Conservation (phyloP, 2,888 invertebrate genomes). For the Drosophila kokeensis region DNA sequence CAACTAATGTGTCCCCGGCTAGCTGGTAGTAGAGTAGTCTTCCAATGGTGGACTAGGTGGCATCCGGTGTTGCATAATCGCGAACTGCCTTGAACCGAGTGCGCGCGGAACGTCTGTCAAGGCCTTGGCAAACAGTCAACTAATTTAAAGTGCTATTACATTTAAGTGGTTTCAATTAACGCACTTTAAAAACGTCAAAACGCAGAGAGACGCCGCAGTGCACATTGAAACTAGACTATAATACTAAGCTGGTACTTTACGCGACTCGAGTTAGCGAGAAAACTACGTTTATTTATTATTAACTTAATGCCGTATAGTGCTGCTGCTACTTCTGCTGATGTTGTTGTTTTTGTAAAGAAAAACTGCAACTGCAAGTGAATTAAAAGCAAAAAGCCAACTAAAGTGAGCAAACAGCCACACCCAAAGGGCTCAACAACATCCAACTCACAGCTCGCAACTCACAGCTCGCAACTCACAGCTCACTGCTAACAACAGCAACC, state of each 20-base stretch:
- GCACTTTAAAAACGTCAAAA: slow-evolving; percentile 59
- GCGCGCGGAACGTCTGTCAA: slow-evolving; percentile 20
- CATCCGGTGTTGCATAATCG: slow-evolving; percentile 52
- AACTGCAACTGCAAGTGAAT: slow-evolving; percentile 73
- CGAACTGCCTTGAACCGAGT: slow-evolving; percentile 23
- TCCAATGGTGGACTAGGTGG: slow-evolving; percentile 12
- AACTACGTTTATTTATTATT: slow-evolving; percentile 74
- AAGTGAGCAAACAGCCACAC: slow-evolving; percentile 60
- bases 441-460: slow-evolving; percentile 4
- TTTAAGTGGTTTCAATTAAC: slow-evolving; percentile 77
- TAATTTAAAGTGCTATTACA: slow-evolving; percentile 79
- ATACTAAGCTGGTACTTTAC: not conserved
- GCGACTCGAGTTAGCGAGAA: slow-evolving; percentile 45
- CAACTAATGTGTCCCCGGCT: slow-evolving; percentile 15
- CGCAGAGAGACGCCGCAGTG: not conserved
- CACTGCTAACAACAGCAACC: slow-evolving; percentile 13
- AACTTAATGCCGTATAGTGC: slow-evolving; percentile 68
- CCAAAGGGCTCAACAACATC: slow-evolving; percentile 26
- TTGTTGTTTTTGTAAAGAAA: slow-evolving; percentile 46
- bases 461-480: slow-evolving; percentile 15
- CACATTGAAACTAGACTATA: not conserved
- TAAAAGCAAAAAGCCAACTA: slow-evolving; percentile 67
- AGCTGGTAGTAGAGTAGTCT: slow-evolving; percentile 6
- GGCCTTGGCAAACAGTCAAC: slow-evolving; percentile 59
- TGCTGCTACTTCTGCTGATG: not conserved